These are phyloP conservation scores for Aphis craccivora DNA, from an alignment of 1,140 invertebrate genomes.

Conservation along the genomic window DNA sequence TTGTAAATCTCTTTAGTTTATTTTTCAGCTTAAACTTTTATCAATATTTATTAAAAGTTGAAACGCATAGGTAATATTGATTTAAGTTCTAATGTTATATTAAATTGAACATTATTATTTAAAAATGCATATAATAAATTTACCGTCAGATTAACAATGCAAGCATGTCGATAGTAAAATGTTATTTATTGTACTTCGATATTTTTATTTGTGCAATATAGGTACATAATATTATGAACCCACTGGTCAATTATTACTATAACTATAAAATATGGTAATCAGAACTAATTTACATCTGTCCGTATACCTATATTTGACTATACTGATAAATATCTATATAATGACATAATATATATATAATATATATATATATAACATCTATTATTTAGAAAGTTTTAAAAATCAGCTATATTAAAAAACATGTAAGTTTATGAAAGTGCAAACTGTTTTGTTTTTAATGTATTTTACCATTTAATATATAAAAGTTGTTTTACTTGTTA, in stretches of 20 bases:
- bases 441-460: not conserved
- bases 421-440: not conserved
- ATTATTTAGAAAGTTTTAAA: slow-evolving; percentile 2
- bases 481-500: not conserved
- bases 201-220: not conserved
- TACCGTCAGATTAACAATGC: not conserved
- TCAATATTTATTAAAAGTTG: not conserved
- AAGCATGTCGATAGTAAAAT: not conserved
- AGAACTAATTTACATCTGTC: not conserved
- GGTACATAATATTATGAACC: not conserved
- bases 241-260: not conserved
- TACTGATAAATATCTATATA: not conserved
- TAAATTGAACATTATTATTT: not conserved
- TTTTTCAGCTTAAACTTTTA: not conserved
- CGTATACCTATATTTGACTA: not conserved
- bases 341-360: not conserved
- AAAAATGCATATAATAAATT: not conserved
- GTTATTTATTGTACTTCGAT: not conserved
- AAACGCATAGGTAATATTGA: not conserved
- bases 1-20: not conserved
- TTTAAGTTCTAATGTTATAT: not conserved
- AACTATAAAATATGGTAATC: not conserved
- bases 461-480: not conserved
- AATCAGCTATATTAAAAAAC: not conserved
- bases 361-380: not conserved